Evolutionary conservation across 2,797 vertebrate species (phyloP).

Genomic region (Mionectes olivaceus): DNA sequence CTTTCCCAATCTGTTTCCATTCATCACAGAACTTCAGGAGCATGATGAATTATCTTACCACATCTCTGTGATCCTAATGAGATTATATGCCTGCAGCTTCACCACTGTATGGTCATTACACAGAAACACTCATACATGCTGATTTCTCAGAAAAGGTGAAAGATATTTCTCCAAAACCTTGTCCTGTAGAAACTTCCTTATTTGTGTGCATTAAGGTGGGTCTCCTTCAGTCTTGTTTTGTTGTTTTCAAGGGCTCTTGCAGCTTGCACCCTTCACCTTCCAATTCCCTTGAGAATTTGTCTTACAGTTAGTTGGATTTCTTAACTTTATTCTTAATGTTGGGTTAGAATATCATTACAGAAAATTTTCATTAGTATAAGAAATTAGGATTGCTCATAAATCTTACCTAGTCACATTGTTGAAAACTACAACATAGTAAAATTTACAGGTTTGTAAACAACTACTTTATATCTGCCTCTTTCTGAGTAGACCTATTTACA

Average conservation of each 20-base stretch:
- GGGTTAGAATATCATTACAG: background rate
- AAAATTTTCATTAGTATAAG: background rate
- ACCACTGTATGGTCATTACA: background rate
- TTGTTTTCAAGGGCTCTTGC: background rate
- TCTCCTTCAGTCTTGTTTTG: background rate
- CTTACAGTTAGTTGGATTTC: background rate
- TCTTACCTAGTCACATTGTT: background rate
- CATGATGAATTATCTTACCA: background rate
- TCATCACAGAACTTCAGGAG: background rate
- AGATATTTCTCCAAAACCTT: background rate
- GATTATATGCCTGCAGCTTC: background rate
- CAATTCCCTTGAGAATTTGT: background rate
- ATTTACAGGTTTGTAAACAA: slow-evolving; percentile 6
- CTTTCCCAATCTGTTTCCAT: background rate
- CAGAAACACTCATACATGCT: background rate
- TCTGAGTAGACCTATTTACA: background rate
- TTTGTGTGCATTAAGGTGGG: background rate
- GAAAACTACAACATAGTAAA: background rate
- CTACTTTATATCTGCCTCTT: background rate
- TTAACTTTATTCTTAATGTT: background rate
- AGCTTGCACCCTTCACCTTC: background rate
- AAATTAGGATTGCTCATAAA: background rate
- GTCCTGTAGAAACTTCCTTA: background rate
- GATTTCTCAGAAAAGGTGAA: background rate
- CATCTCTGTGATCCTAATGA: background rate